phyloP scores from a whole-genome alignment of 2,888 invertebrate genomes.

The Cantharis rustica region DNA sequence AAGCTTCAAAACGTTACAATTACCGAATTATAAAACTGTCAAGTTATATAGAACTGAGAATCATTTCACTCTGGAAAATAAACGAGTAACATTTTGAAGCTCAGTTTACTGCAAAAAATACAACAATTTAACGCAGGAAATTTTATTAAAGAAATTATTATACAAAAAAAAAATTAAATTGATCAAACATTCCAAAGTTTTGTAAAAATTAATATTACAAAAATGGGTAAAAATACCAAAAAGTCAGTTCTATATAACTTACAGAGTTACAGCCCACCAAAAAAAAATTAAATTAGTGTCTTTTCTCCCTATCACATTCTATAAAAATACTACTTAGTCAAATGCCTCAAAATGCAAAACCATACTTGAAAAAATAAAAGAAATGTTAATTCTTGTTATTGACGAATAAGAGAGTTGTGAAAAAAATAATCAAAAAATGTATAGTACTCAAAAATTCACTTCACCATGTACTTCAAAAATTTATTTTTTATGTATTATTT shows the following conservation, averaged over 20 bases:
- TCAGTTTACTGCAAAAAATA: constrained; percentile 47
- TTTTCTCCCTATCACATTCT: constrained; percentile 25
- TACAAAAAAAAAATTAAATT: constrained; percentile 18
- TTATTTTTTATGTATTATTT: background rate
- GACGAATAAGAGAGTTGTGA: background rate
- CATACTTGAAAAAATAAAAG: background rate
- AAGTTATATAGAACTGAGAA: constrained; percentile 58
- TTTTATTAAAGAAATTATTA: constrained; percentile 30
- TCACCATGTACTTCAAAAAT: background rate
- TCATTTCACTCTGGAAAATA: constrained; percentile 35
- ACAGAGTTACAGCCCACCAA: constrained; percentile 9
- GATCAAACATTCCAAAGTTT: constrained; percentile 33
- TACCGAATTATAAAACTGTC: constrained; percentile 16
- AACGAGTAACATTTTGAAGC: constrained; percentile 54
- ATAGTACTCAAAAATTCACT: background rate
- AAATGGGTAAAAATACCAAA: constrained; percentile 36
- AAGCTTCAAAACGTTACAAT: constrained; percentile 55
- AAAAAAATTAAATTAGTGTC: constrained; percentile 18
- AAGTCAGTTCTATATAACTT: constrained; percentile 57
- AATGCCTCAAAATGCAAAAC: constrained; percentile 44
- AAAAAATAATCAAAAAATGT: background rate
- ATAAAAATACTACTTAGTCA: constrained; percentile 11
- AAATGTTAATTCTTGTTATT: background rate
- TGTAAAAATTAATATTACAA: constrained; percentile 25
- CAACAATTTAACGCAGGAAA: constrained; percentile 35